Evolutionary conservation across 2,888 invertebrate species (phyloP).

Genomic region (Ichneumoninae sp.): DNA sequence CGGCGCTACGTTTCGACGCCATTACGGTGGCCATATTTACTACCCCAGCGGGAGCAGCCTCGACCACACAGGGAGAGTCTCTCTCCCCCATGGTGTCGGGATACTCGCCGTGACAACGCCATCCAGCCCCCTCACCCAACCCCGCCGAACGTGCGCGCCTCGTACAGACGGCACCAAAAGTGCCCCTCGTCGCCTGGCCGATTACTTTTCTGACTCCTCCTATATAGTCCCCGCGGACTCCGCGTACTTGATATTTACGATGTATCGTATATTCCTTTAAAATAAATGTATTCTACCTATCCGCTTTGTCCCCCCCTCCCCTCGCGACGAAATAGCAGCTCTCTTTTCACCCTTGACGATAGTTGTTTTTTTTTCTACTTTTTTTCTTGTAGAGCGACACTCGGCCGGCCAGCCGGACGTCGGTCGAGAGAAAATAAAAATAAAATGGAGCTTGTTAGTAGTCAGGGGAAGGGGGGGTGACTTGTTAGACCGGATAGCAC

Average conservation of each 20-base stretch:
- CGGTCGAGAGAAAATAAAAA: constrained; percentile 53
- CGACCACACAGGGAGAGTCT: constrained; percentile 71
- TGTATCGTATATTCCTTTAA: neutral
- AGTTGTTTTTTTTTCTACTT: constrained; percentile 18
- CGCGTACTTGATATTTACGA: too few species aligned
- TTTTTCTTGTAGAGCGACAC: constrained; percentile 31
- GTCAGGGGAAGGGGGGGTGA: constrained; percentile 53
- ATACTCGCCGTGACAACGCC: constrained; percentile 71
- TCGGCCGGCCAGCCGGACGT: constrained; percentile 49
- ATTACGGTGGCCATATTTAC: constrained; percentile 83
- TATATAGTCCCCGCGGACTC: constrained; percentile 8
- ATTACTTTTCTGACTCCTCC: constrained; percentile 65
- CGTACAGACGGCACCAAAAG: constrained; percentile 62
- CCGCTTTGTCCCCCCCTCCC: neutral
- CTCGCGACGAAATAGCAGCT: neutral
- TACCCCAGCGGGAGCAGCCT: constrained; percentile 74
- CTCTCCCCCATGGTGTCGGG: constrained; percentile 73
- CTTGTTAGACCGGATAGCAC: constrained; percentile 73
- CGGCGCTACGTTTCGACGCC: constrained; percentile 75
- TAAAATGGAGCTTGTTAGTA: constrained; percentile 74
- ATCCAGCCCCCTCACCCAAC: constrained; percentile 5
- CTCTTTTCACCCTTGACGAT: constrained; percentile 46
- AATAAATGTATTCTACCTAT: neutral
- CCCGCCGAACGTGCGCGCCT: constrained; percentile 54
- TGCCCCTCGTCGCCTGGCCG: constrained; percentile 48